These are phyloP conservation scores for Xenus cinereus DNA, from an alignment of 2,113 vertebrate species.

Conservation along the genomic window DNA sequence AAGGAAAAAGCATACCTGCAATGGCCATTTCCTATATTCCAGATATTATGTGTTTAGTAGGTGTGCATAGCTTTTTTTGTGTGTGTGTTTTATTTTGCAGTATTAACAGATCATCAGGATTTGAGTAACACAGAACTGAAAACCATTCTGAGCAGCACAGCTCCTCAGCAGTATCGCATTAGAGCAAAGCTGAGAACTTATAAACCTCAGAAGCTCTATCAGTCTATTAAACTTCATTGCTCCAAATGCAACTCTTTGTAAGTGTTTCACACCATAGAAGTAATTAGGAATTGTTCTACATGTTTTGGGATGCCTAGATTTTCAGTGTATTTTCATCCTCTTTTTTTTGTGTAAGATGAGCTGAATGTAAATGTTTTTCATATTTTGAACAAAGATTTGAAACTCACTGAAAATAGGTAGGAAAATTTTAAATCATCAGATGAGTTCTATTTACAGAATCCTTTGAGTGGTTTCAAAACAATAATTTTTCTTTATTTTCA, in stretches of 20 bases:
- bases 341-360: background rate
- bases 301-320: background rate
- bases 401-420: background rate
- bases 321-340: background rate
- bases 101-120: constrained; percentile 79
- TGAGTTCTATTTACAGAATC: background rate
- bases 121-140: constrained; percentile 72
- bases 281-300: background rate
- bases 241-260: constrained; percentile 86
- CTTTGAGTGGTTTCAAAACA: background rate
- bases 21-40: background rate
- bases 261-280: constrained; percentile 57
- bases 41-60: background rate
- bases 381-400: background rate
- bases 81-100: constrained; percentile 65
- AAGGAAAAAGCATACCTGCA: background rate
- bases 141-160: constrained; percentile 70
- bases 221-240: constrained; percentile 90
- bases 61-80: background rate
- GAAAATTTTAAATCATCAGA: background rate
- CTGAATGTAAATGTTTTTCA: background rate
- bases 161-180: constrained; percentile 79
- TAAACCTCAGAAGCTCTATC: constrained; percentile 81
- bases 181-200: constrained; percentile 83
- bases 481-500: background rate